Evolutionary conservation across 2,888 invertebrate species (phyloP).

Genomic region (Drosophila picticornis): DNA sequence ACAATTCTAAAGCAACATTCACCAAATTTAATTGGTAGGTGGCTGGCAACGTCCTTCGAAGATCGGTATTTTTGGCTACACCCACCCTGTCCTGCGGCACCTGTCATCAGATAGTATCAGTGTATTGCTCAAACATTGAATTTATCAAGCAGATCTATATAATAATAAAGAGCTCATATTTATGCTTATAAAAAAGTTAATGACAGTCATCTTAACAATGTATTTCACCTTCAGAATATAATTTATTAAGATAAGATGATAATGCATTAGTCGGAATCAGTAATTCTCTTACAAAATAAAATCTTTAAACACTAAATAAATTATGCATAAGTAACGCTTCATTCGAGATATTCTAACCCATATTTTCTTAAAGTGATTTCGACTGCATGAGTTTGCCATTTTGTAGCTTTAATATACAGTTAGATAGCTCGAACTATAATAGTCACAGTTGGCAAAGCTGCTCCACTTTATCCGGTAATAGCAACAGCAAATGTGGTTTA

Average conservation of each 20-base stretch:
- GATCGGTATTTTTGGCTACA: neutral
- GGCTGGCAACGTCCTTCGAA: too few relatives aligned
- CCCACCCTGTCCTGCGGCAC: neutral
- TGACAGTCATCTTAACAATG: neutral
- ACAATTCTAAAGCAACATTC: too few relatives aligned
- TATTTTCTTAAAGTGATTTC: neutral
- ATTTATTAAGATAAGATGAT: neutral
- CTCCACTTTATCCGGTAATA: constrained; percentile 45
- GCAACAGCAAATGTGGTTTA: constrained; percentile 23
- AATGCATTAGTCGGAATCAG: neutral
- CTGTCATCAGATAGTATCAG: neutral
- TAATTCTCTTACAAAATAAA: neutral
- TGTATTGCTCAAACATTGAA: neutral
- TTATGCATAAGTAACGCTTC: neutral
- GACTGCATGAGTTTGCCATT: constrained; percentile 12
- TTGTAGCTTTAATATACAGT: neutral
- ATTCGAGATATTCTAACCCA: neutral
- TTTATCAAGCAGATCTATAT: neutral
- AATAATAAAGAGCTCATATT: neutral
- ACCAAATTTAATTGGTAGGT: too few relatives aligned
- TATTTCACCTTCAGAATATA: neutral
- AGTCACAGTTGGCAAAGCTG: constrained; percentile 63
- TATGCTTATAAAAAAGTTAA: neutral
- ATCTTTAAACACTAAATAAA: neutral
- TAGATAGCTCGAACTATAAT: constrained; percentile 24